A percentile compares a stretch with the other conserved stretches of the same genome.
Evolutionary conservation across 2,113 vertebrate genomes (phyloP).

Genomic region (Tragelaphus strepsiceros): DNA sequence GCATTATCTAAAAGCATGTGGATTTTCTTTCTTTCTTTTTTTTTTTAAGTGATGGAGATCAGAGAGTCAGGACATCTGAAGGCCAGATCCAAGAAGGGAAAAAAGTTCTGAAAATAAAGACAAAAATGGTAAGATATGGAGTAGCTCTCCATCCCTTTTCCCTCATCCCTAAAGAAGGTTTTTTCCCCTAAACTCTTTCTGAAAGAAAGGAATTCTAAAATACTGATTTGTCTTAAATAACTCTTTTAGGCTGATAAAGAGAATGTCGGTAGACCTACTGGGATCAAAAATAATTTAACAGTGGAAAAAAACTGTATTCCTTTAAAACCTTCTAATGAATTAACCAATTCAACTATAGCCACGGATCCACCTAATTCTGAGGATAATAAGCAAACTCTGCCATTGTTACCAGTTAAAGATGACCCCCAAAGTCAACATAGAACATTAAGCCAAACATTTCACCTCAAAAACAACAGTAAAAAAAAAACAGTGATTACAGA

Average conservation of each 20-base stretch:
- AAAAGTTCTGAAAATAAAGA: constrained; percentile 45
- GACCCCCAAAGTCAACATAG: constrained; percentile 53
- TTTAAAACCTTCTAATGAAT: constrained; percentile 55
- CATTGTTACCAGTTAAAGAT: constrained; percentile 47
- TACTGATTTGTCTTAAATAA: constrained; percentile 44
- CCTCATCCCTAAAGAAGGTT: not conserved
- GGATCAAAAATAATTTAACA: constrained; percentile 17
- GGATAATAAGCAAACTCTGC: not conserved
- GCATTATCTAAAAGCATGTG: not conserved
- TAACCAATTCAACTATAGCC: not conserved
- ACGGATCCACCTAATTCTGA: constrained; percentile 34
- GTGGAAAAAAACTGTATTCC: constrained; percentile 39
- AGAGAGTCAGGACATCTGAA: constrained; percentile 58
- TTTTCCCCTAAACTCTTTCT: not conserved
- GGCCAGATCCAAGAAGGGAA: constrained; percentile 53
- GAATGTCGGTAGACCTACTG: constrained; percentile 58
- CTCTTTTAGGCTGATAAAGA: constrained; percentile 81
- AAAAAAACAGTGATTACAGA: constrained; percentile 74
- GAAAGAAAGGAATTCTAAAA: constrained; percentile 31
- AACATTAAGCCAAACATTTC: constrained; percentile 80
- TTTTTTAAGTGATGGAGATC: constrained; percentile 36
- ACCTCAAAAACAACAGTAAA: constrained; percentile 76
- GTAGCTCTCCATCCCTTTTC: not conserved
- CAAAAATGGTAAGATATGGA: constrained; percentile 75
- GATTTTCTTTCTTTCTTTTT: not conserved